Evolutionary conservation across 2,888 invertebrate genomes (phyloP).

Genomic region (Drosophila acutilabella): DNA sequence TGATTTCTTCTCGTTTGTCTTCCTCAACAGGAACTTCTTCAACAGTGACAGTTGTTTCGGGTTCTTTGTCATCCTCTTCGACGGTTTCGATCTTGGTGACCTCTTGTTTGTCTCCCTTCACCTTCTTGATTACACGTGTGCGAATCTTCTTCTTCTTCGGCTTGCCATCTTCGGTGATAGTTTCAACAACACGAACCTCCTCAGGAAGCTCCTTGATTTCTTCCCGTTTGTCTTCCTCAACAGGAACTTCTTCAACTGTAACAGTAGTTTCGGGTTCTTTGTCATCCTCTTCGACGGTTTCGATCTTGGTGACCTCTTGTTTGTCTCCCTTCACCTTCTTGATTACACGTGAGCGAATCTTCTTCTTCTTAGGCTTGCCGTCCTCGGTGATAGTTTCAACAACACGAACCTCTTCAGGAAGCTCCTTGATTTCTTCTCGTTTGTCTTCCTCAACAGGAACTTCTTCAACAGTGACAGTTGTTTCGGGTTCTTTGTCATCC

Average conservation of each 20-base stretch:
- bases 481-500: slow-evolving; percentile 15
- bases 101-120: slow-evolving; percentile 25
- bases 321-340: slow-evolving; percentile 25
- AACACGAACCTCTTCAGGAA: slow-evolving; percentile 25
- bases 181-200: slow-evolving; percentile 19
- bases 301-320: slow-evolving; percentile 25
- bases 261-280: slow-evolving; percentile 18
- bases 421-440: slow-evolving; percentile 16
- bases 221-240: not conserved
- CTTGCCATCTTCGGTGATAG: slow-evolving; percentile 13
- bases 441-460: slow-evolving; percentile 5
- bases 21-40: slow-evolving; percentile 21
- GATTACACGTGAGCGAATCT: slow-evolving; percentile 18
- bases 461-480: slow-evolving; percentile 5
- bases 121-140: slow-evolving; percentile 27
- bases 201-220: slow-evolving; percentile 13
- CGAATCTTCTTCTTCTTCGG: slow-evolving; percentile 24
- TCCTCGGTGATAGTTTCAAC: slow-evolving; percentile 14
- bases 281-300: slow-evolving; percentile 22
- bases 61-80: slow-evolving; percentile 23
- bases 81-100: slow-evolving; percentile 27
- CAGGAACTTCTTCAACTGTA: slow-evolving; percentile 3
- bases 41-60: slow-evolving; percentile 14
- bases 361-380: slow-evolving; percentile 17
- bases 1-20: slow-evolving; percentile 16